Evolutionary conservation across 2,113 vertebrate genomes (phyloP), one percentile per base, ranked within the genome.

Genomic region (Ciconia maguari): DNA sequence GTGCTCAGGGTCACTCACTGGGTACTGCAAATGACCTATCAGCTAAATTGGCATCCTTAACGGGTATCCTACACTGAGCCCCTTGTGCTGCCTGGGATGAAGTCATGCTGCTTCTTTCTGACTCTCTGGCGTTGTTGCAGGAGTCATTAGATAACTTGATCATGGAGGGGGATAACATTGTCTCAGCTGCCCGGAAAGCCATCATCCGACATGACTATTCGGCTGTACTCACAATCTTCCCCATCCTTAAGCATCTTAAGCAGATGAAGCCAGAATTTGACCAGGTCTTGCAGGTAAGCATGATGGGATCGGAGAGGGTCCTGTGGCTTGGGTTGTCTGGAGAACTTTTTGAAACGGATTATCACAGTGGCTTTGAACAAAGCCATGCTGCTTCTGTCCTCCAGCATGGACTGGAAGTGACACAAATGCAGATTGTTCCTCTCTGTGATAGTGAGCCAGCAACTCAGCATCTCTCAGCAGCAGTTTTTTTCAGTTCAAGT

Each of bases 211-310:
- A 99, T 0, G 99, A 99, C 97, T 99, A 99, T 95, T 99, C 99
- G 0, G 99, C 99, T 2, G 99, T 99, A 61, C 98, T 99, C 95
- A 99, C 99, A 5, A 99, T 99, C 97, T 99, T 99, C 96, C 99
- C 99, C 81, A 99, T 99, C 97, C 98, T 99, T 62, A 97, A 98
- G 29, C 99, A 99, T 95, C 99, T 99, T 49, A 99, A 99, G 83
- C 98, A 99, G 94, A 99, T 98, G 98, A 99, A 99, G 97, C 98
- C 99, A 0, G 99, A 99, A 92, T 99, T 99, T 66, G 99, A 99
- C 96, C 93, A 99, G 19, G 99, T 99, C 12, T 98, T 99, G 60
- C 99, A 99, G 99, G 99, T 99, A 82, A 49, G 87, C 16, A 5
- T 30, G 14, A 15, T 83, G n/a, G 4, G 12, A 82, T 77, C 13